phyloP scores from a whole-genome alignment of 2,113 vertebrate genomes.

The Taurulus bubalis region DNA sequence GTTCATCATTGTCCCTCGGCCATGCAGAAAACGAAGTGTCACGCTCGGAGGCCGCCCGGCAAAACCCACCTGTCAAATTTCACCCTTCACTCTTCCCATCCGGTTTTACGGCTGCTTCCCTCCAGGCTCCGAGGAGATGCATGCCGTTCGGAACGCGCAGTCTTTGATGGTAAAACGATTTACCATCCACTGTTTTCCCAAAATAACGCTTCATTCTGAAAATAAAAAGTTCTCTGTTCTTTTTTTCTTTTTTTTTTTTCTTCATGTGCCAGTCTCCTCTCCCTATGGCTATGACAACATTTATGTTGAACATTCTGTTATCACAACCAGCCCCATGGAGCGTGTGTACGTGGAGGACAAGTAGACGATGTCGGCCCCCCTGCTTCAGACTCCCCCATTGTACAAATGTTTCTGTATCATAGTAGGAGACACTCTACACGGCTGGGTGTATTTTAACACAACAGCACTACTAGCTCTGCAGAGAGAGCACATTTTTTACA shows the following conservation, averaged over 20 bases:
- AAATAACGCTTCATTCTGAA: constrained; percentile 20
- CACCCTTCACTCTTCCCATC: constrained; percentile 24
- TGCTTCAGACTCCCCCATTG: constrained; percentile 16
- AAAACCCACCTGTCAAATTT: constrained; percentile 63
- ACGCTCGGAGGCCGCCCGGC: constrained; percentile 53
- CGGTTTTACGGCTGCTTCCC: constrained; percentile 15
- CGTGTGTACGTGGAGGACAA: not conserved
- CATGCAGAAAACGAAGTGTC: constrained; percentile 74
- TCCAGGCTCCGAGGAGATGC: constrained; percentile 32
- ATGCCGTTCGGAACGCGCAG: constrained; percentile 4
- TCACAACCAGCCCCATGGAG: constrained; percentile 39
- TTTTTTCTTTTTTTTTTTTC: not conserved
- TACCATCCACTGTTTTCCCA: constrained; percentile 53
- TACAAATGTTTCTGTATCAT: constrained; percentile 43
- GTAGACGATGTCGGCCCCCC: constrained; percentile 24
- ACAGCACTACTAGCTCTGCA: constrained; percentile 18
- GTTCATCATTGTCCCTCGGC: constrained; percentile 64
- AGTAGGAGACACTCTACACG: constrained; percentile 5
- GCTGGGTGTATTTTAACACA: constrained; percentile 49
- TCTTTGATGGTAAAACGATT: constrained; percentile 43
- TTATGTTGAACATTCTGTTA: constrained; percentile 45
- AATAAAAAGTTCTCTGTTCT: constrained; percentile 43
- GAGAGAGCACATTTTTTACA: constrained; percentile 38
- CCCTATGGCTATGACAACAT: constrained; percentile 35
- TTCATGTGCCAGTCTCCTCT: constrained; percentile 9